Evolutionary conservation across 2,113 vertebrate genomes (phyloP).

Genomic region (Halichoerus grypus): DNA sequence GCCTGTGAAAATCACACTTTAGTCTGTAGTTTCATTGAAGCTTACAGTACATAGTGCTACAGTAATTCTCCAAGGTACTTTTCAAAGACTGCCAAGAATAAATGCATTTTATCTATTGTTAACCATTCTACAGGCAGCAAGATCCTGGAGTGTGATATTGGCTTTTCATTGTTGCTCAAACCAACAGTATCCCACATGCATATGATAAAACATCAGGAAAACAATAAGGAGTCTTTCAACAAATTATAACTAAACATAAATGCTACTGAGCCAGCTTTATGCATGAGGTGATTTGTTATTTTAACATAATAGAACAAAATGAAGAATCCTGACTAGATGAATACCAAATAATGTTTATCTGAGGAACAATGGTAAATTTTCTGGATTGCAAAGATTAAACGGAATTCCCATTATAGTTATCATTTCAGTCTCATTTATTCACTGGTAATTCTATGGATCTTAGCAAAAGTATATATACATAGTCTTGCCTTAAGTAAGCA

Average conservation of each 20-base stretch:
- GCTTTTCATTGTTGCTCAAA: conserved; percentile 57
- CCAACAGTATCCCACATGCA: conserved; percentile 39
- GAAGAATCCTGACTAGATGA: conserved; percentile 32
- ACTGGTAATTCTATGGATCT: background rate
- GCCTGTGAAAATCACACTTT: conserved; percentile 49
- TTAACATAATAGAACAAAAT: conserved; percentile 57
- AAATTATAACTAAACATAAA: conserved; percentile 62
- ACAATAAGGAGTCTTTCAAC: conserved; percentile 62
- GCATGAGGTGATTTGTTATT: conserved; percentile 51
- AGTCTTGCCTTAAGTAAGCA: conserved; percentile 23
- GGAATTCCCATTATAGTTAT: conserved; percentile 5
- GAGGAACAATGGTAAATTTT: conserved; percentile 45
- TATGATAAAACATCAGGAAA: conserved; percentile 63
- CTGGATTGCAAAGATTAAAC: background rate
- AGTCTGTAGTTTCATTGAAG: conserved; percentile 58
- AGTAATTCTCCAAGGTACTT: conserved; percentile 67
- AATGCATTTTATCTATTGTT: conserved; percentile 65
- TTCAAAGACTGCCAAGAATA: conserved; percentile 67
- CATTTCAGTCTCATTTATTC: background rate
- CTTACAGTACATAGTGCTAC: conserved; percentile 48
- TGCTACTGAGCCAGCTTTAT: conserved; percentile 10
- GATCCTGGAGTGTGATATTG: conserved; percentile 59
- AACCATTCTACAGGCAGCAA: conserved; percentile 63
- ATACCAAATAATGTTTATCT: conserved; percentile 18
- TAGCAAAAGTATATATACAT: background rate